phyloP scores from a whole-genome alignment of 2,113 vertebrate genomes.

The Dromas ardeola region DNA sequence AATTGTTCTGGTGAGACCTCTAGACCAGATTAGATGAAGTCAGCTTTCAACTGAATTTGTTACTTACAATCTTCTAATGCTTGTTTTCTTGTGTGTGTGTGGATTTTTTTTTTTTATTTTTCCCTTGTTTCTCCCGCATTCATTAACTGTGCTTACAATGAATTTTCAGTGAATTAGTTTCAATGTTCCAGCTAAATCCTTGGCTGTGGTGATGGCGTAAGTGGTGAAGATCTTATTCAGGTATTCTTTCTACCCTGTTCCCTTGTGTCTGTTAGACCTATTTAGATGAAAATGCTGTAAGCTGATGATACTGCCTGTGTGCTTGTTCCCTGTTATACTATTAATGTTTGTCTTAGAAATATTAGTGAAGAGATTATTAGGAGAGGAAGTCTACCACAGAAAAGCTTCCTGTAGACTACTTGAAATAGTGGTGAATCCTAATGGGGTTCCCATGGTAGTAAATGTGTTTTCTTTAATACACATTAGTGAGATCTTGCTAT shows the following conservation, averaged over 20 bases:
- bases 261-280: neutral
- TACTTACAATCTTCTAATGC: neutral
- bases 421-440: neutral
- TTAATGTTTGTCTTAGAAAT: neutral
- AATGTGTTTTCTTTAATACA: conserved; percentile 7
- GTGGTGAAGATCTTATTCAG: neutral
- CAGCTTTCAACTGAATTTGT: neutral
- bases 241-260: neutral
- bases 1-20: neutral
- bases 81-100: neutral
- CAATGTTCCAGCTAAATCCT: neutral
- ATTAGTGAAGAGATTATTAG: neutral
- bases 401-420: neutral
- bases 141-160: neutral
- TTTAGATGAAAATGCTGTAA: neutral
- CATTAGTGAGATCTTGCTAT: neutral
- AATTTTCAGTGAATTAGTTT: neutral
- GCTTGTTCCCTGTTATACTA: neutral
- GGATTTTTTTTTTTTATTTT: neutral
- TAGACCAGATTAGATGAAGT: neutral
- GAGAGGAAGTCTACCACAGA: neutral
- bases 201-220: neutral
- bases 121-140: neutral
- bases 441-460: conserved; percentile 22
- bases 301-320: neutral